Conservation (phyloP, 92 coral and sea anemone genomes). For the Palythoa grandis region DNA sequence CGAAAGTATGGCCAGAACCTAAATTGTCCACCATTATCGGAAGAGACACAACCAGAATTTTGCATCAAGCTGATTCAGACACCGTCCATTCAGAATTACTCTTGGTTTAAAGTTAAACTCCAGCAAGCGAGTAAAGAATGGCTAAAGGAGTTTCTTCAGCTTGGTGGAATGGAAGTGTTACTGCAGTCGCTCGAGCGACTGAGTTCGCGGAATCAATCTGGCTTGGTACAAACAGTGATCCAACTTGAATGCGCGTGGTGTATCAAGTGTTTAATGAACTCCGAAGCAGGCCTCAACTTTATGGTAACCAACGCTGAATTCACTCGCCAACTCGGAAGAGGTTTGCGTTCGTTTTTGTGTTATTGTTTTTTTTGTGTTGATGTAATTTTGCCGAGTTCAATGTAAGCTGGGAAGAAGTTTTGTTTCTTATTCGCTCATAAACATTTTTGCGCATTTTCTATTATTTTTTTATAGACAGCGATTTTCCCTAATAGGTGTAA, state of each 20-base stretch:
- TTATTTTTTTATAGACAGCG: no score
- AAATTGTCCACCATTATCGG: slow-evolving; percentile 27
- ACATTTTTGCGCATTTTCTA: no score
- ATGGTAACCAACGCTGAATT: slow-evolving; percentile 73
- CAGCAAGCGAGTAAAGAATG: slow-evolving; percentile 67
- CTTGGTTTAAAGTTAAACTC: slow-evolving; percentile 69
- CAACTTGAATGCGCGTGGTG: slow-evolving; percentile 81
- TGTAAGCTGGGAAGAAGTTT: no score
- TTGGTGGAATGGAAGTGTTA: slow-evolving; percentile 77
- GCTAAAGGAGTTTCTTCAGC: slow-evolving; percentile 73
- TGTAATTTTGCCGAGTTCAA: not conserved
- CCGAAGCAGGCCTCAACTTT: slow-evolving; percentile 70
- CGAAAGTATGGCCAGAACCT: slow-evolving; percentile 37
- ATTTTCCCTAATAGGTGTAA: no score
- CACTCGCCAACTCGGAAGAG: slow-evolving; percentile 73
- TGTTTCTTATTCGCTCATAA: no score
- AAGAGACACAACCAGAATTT: slow-evolving; percentile 59
- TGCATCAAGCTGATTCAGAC: slow-evolving; percentile 67
- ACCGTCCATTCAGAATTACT: slow-evolving; percentile 76
- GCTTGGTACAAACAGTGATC: slow-evolving; percentile 66
- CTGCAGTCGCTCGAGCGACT: slow-evolving; percentile 73
- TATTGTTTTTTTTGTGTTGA: not conserved
- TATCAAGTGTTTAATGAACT: slow-evolving; percentile 82
- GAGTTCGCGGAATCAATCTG: slow-evolving; percentile 28
- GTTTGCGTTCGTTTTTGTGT: slow-evolving; percentile 35